Conservation (phyloP, 2,888 invertebrate genomes). For the Idaea biselata region DNA sequence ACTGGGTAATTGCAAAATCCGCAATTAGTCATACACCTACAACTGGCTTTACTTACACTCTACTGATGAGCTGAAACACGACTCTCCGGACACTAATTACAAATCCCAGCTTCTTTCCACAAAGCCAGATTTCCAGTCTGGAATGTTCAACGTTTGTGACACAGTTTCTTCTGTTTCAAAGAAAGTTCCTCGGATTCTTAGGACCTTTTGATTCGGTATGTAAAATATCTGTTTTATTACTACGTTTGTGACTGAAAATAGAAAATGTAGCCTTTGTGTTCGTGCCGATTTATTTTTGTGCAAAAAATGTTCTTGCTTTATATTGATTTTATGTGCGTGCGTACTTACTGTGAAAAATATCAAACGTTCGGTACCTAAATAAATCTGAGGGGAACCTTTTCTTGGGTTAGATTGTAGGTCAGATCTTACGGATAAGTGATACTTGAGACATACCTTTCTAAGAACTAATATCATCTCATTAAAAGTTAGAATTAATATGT, state of each 20-base stretch:
- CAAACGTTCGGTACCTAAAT: background rate
- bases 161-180: background rate
- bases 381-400: background rate
- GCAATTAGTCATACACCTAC: background rate
- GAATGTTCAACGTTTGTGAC: background rate
- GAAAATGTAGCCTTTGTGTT: background rate
- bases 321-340: background rate
- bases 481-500: too few species aligned
- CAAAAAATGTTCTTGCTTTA: background rate
- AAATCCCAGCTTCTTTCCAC: background rate
- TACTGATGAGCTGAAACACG: background rate
- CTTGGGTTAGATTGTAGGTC: background rate
- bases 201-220: background rate
- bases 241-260: slow-evolving; percentile 1
- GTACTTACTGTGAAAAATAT: background rate
- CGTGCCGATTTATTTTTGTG: background rate
- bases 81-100: background rate
- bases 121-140: background rate
- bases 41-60: background rate
- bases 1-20: background rate
- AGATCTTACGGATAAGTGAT: background rate
- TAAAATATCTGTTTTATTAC: slow-evolving; percentile 1
- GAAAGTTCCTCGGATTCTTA: background rate
- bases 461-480: too few species aligned
- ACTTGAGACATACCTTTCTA: background rate